Base-by-base conservation (phyloP, 1,140 invertebrate species). In the Drosophila athabasca region DNA sequence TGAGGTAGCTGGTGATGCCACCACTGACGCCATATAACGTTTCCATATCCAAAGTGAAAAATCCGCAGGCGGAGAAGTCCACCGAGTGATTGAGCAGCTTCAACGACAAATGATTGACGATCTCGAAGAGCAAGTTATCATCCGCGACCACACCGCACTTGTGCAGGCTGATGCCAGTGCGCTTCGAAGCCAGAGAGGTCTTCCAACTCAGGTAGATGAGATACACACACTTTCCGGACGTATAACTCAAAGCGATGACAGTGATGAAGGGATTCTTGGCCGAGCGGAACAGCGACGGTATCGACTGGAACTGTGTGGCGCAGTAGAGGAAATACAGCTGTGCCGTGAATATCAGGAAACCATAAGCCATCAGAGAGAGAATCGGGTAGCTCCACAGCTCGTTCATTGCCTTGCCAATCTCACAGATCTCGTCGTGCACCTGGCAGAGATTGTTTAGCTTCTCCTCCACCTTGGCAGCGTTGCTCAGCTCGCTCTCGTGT, bases 251-350 rank as follows among this genome's bases (percentile, higher is more conserved):
- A 5, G 67, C 77, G 6, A 91, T 76, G 6, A 77, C 78, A 0
- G 91, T 91, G 31, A 92, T 90, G 6, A 74, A 52, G 5, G 91
- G 76, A 67, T 83, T 90, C 66, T 91, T 90, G 6, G 91, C 90
- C 6, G 91, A 91, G 0, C 87, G 80, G 29, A 92, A 92, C 9
- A 92, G 45, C 1, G 84, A 79, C 1, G 91, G 91, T 60, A 92
- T 91, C 41, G 61, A 54, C 64, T 92, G 91, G 2, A 19, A 31
- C 6, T 79, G 83, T 0, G 90, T 85, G 7, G 84, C 87, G 46
- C 91, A 92, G 59, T 92, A 92, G 0, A 92, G 58, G 43, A 92
- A 92, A 71, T 92, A 92, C 8, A 92, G 54, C 68, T 92, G 91
- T 0, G 91, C 91, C 26, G 91, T 92, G 31, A 92, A 91, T 52